Base-by-base conservation (phyloP, 2,888 invertebrate species). In the Spisula solida region DNA sequence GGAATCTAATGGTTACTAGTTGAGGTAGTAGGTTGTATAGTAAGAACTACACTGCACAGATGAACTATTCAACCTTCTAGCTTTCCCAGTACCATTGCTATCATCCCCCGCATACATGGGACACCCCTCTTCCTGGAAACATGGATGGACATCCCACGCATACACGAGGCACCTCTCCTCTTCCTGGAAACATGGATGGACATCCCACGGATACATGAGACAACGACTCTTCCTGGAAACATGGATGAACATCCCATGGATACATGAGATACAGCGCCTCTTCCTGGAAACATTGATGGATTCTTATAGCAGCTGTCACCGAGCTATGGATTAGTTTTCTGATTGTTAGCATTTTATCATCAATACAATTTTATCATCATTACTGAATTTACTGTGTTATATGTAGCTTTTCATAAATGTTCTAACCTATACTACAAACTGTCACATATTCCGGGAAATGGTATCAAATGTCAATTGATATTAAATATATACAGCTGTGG, bases 1-100 rank as follows among this genome's bases (percentile, higher is more conserved):
- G 12, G 60, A n/a, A 25, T 25, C n/a, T 66, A 31, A 75, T 75
- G 75, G 75, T 75, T 93, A 94, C 96, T 94, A 97, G 98, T 97
- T 98, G 99, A 99, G 98, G 98, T 99, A 99, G 99, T 98, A 98
- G 98, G 98, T 98, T 98, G 98, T 99, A 98, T 98, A 98, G 98
- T 98, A 97, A 98, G 98, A 98, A 98, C 98, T 98, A 98, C 98
- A 98, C 97, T 98, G 97, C 97, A 97, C 94, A 97, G 98, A 98
- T 98, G 98, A 98, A 98, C 98, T 98, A 98, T 98, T 98, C 98
- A 98, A 98, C 98, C 98, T 98, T 98, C 98, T 99, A 98, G 98
- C 98, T 98, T 98, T 98, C 98, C 98, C 97, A 94, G 96, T 94
- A 95, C 89, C 95, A 94, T 94, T 94, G 91, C 79, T 80, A 80